Base-by-base conservation (phyloP, 2,888 invertebrate genomes). In the Reticulitermes lucifugus region DNA sequence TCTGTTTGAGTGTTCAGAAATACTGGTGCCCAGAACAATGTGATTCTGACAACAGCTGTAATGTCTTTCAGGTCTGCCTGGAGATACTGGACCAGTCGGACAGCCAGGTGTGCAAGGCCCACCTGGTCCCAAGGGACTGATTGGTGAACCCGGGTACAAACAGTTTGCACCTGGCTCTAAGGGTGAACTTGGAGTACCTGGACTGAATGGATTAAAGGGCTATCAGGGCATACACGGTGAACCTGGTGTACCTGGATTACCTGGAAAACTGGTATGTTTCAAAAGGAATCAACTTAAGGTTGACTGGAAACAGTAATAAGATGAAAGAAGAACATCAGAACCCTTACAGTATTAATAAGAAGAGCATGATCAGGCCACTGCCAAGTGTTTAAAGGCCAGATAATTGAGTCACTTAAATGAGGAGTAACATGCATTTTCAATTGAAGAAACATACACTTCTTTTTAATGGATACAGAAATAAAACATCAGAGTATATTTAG, bases 181-280 rank as follows among this genome's bases (percentile, higher is more conserved):
- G 75, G 94, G 94, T 77, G 89, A 90, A 29, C 91, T 91, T 88
- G 94, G 95, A 84, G 89, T 90, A 79, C 89, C 88, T 79, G 95
- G 88, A 14, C 84, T 86, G 46, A 75, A 87, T 84, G 88, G 94
- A 71, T 87, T 89, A 73, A 90, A 90, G 6, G 93, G 93, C 12
- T 89, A 90, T 21, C 88, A 88, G 71, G 93, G 92, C 18, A 90
- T 89, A 1, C 91, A 90, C 87, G 95, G 94, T 70, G 92, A 92
- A 79, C 88, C 88, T 55, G 95, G 94, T 83, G 91, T 91, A 71
- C 89, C 90, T 88, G 94, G 94, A 77, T 87, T 89, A 43, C 88
- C 89, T 79, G 94, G 94, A 85, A 91, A 92, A 29, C 86, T 80
- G 82, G 86, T 86, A 71, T 35, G 82, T 75, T n/a, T 0, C 0